A percentile compares a stretch with the other conserved stretches of the same genome.
phyloP scores from a whole-genome alignment of 2,113 vertebrate species.

The Pelobates fuscus region DNA sequence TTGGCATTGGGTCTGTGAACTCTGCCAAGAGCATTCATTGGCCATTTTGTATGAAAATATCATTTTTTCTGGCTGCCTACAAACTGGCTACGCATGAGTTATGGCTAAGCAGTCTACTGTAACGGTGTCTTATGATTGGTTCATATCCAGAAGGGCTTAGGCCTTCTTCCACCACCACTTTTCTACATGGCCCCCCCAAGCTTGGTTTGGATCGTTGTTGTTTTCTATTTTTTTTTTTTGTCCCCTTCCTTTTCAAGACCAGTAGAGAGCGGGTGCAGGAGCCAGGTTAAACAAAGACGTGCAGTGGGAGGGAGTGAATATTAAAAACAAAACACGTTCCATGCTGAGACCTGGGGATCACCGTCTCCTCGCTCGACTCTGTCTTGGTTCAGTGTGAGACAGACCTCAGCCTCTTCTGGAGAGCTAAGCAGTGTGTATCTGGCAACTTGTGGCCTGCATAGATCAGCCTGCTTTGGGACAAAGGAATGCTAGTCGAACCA shows the following conservation, averaged over 20 bases:
- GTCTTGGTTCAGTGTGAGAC: constrained; percentile 30
- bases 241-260: constrained; percentile 46
- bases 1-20: constrained; percentile 27
- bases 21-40: constrained; percentile 36
- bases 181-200: constrained; percentile 38
- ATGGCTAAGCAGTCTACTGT: constrained; percentile 39
- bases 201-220: constrained; percentile 34
- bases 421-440: constrained; percentile 20
- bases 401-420: constrained; percentile 16
- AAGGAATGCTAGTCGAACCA: constrained; percentile 9
- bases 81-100: constrained; percentile 27
- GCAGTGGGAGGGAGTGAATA: constrained; percentile 37
- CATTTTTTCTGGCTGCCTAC: constrained; percentile 34
- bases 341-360: constrained; percentile 43
- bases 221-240: constrained; percentile 39
- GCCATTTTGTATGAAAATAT: constrained; percentile 41
- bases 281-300: constrained; percentile 42
- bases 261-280: constrained; percentile 32
- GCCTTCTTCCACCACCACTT: constrained; percentile 43
- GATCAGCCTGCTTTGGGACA: constrained; percentile 28
- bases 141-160: constrained; percentile 44
- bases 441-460: constrained; percentile 12
- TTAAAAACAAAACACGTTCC: constrained; percentile 38
- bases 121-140: constrained; percentile 41
- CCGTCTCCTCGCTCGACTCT: constrained; percentile 26